These are phyloP conservation scores for Diadegma fenestrale DNA, from an alignment of 2,888 invertebrate species.

Conservation along the genomic window DNA sequence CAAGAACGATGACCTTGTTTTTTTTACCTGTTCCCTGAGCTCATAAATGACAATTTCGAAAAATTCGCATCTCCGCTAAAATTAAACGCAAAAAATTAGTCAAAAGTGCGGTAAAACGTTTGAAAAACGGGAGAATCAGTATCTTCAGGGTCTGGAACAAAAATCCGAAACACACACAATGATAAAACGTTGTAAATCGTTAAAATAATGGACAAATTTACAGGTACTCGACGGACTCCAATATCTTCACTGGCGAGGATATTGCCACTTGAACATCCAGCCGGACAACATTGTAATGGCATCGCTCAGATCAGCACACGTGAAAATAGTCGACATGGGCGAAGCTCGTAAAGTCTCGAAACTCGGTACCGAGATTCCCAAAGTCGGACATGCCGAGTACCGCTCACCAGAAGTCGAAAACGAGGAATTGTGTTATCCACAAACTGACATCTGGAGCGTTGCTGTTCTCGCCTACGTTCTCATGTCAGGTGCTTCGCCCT, in stretches of 20 bases:
- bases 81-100: too few relatives aligned
- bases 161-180: too few relatives aligned
- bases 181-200: too few relatives aligned
- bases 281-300: constrained; percentile 98
- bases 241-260: constrained; percentile 97
- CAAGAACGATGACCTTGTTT: too few relatives aligned
- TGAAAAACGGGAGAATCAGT: too few relatives aligned
- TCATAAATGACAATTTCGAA: too few relatives aligned
- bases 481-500: constrained; percentile 96
- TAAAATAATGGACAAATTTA: not conserved
- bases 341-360: constrained; percentile 93
- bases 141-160: too few relatives aligned
- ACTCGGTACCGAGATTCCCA: constrained; percentile 90
- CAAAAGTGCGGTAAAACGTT: too few relatives aligned
- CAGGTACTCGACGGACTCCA: constrained; percentile 93
- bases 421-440: constrained; percentile 94
- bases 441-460: constrained; percentile 98
- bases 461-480: constrained; percentile 96
- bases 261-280: constrained; percentile 95
- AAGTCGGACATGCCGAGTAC: constrained; percentile 91
- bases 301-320: constrained; percentile 92
- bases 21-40: too few relatives aligned
- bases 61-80: too few relatives aligned
- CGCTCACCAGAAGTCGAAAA: constrained; percentile 95
- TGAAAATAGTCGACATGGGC: constrained; percentile 97